Conservation (phyloP, 2,113 vertebrate genomes). For the Callospermophilus lateralis region DNA sequence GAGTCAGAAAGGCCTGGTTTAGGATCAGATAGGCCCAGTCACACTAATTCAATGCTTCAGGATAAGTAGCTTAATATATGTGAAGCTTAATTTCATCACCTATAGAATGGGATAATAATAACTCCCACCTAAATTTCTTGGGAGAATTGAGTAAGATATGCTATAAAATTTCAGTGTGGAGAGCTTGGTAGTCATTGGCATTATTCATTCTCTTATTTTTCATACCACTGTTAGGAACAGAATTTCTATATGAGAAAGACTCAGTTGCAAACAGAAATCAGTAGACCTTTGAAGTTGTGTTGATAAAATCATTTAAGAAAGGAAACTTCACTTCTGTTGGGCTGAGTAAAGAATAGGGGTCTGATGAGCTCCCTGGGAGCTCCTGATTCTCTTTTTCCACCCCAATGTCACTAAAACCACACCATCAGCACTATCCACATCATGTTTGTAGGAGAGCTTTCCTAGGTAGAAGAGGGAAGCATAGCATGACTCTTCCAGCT, state of each 20-base stretch:
- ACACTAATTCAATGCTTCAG: background rate
- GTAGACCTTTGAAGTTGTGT: background rate
- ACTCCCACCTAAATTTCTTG: background rate
- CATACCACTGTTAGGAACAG: background rate
- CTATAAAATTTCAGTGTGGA: background rate
- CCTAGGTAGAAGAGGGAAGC: background rate
- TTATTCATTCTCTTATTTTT: slow-evolving; percentile 17
- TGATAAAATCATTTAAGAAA: background rate
- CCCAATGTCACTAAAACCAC: background rate
- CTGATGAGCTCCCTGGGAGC: background rate
- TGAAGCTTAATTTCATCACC: background rate
- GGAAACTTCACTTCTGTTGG: background rate
- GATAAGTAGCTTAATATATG: background rate
- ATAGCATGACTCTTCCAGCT: background rate
- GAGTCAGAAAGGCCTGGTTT: background rate
- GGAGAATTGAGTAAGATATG: background rate
- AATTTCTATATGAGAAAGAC: background rate
- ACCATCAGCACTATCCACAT: background rate
- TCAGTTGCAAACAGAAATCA: background rate
- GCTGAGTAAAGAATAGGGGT: background rate
- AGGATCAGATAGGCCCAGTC: background rate
- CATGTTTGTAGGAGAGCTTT: background rate
- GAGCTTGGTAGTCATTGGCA: background rate
- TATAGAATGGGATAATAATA: background rate
- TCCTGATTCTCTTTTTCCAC: background rate